phyloP scores from a whole-genome alignment of 2,888 invertebrate species.

The Hirtodrosophila duncani region DNA sequence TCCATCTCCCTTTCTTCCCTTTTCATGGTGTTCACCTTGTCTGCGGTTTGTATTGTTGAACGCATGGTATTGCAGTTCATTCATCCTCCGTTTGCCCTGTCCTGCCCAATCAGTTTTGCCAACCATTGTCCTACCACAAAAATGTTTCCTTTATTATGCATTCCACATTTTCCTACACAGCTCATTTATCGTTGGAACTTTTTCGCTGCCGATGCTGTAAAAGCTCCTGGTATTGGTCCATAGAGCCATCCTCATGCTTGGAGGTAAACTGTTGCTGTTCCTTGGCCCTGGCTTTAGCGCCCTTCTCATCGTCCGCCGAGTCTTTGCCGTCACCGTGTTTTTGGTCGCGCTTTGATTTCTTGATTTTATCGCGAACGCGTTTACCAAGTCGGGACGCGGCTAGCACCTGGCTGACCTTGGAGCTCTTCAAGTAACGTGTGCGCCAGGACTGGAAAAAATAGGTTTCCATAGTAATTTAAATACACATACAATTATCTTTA shows the following conservation, averaged over 20 bases:
- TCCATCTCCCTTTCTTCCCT: too few species aligned
- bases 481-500: neutral
- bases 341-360: constrained; percentile 75
- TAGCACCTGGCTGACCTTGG: constrained; percentile 81
- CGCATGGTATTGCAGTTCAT: too few species aligned
- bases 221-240: constrained; percentile 80
- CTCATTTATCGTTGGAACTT: constrained; percentile 39
- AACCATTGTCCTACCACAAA: too few species aligned
- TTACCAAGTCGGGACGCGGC: constrained; percentile 81
- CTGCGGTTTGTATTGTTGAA: too few species aligned
- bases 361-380: constrained; percentile 82
- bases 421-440: constrained; percentile 81
- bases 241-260: constrained; percentile 79
- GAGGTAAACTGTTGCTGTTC: constrained; percentile 53
- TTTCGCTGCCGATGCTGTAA: constrained; percentile 72
- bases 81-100: too few species aligned
- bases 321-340: constrained; percentile 40
- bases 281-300: constrained; percentile 24
- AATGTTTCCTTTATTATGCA: too few species aligned
- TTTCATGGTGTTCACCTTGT: too few species aligned
- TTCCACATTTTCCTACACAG: too few species aligned
- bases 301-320: constrained; percentile 30
- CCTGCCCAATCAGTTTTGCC: too few species aligned
- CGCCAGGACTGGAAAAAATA: constrained; percentile 80
- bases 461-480: neutral